Conservation (phyloP, 2,797 vertebrate species). For the Parauchenoglanis ngamensis region DNA sequence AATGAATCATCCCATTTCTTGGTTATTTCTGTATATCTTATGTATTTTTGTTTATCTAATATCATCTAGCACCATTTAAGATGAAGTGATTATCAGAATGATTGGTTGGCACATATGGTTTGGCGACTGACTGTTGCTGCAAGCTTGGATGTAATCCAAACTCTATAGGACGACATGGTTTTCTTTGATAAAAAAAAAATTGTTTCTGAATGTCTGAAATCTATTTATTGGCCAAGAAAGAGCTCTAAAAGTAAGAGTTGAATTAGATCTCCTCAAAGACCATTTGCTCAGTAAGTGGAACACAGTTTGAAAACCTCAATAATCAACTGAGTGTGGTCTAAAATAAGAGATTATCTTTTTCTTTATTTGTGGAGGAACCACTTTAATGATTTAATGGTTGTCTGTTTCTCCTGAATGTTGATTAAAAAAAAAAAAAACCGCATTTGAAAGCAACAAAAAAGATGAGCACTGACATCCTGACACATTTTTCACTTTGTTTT, state of each 20-base stretch:
- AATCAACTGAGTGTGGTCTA: constrained; percentile 53
- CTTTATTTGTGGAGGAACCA: constrained; percentile 50
- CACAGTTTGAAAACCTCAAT: constrained; percentile 48
- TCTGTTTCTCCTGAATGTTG: constrained; percentile 40
- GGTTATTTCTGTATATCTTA: constrained; percentile 26
- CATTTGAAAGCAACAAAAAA: constrained; percentile 33
- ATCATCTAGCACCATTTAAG: constrained; percentile 35
- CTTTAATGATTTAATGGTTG: constrained; percentile 47
- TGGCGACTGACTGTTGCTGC: constrained; percentile 37
- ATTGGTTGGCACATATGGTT: constrained; percentile 39
- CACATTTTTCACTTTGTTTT: constrained; percentile 13
- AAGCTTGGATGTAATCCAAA: constrained; percentile 63
- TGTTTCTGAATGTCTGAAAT: constrained; percentile 48
- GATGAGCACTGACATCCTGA: constrained; percentile 42
- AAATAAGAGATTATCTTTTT: constrained; percentile 44
- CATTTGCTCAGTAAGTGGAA: constrained; percentile 49
- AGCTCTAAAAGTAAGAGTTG: constrained; percentile 38
- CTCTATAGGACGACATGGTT: constrained; percentile 43
- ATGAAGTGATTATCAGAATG: constrained; percentile 39
- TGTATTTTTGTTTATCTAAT: background rate
- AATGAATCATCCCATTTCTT: constrained; percentile 45
- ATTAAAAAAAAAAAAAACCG: constrained; percentile 26
- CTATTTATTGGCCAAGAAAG: constrained; percentile 46
- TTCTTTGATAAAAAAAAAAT: constrained; percentile 45
- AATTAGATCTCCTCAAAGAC: constrained; percentile 48